Evolutionary conservation across 2,888 invertebrate species (phyloP).

Genomic region (Leucoma salicis): DNA sequence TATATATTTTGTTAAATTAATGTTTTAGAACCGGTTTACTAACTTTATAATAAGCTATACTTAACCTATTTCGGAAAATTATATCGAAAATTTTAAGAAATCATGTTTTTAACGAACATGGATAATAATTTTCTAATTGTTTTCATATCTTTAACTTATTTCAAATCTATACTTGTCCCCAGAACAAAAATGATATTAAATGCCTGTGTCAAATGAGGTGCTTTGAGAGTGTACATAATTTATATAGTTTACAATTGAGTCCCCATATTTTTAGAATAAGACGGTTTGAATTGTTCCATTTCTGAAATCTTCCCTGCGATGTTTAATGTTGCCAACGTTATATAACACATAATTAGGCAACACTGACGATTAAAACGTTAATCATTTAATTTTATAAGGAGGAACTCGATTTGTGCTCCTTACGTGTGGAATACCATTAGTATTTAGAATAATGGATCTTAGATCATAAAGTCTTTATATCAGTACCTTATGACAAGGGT

Average conservation of each 20-base stretch:
- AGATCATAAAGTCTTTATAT: no score
- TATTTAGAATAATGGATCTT: slow-evolving; percentile 1
- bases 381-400: slow-evolving; percentile 24
- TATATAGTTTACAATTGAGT: slow-evolving; percentile 56
- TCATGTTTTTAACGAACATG: background rate
- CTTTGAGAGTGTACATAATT: slow-evolving; percentile 68
- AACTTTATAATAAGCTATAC: slow-evolving; percentile 54
- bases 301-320: slow-evolving; percentile 23
- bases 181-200: slow-evolving; percentile 60
- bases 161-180: slow-evolving; percentile 30
- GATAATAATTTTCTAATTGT: background rate
- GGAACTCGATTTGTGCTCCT: slow-evolving; percentile 19
- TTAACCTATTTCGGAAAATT: slow-evolving; percentile 34
- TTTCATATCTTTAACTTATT: background rate
- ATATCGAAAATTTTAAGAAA: slow-evolving; percentile 26
- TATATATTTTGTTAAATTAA: slow-evolving; percentile 50
- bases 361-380: slow-evolving; percentile 36
- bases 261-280: slow-evolving; percentile 57
- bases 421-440: slow-evolving; percentile 24
- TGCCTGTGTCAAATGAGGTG: slow-evolving; percentile 74
- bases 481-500: no score
- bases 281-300: slow-evolving; percentile 45
- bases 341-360: slow-evolving; percentile 26
- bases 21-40: slow-evolving; percentile 59
- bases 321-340: slow-evolving; percentile 37